These are phyloP conservation scores for Mormyrus lacerda DNA, from an alignment of 2,113 vertebrate species.

Conservation along the genomic window DNA sequence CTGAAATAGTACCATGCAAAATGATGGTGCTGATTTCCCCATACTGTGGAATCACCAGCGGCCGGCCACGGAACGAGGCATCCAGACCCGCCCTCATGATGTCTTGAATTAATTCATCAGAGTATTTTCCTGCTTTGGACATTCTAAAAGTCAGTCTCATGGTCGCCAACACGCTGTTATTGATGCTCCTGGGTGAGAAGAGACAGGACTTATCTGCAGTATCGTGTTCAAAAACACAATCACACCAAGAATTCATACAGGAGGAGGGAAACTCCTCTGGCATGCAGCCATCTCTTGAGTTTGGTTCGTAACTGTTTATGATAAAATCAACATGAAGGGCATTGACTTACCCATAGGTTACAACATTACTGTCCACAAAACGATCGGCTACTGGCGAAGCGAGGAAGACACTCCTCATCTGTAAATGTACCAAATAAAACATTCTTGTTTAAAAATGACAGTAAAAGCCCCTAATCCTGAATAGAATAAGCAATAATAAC, in stretches of 20 bases:
- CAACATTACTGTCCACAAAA: constrained; percentile 65
- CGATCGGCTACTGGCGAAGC: constrained; percentile 65
- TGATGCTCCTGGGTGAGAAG: constrained; percentile 57
- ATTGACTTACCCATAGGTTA: constrained; percentile 74
- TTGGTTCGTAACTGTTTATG: neutral
- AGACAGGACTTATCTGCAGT: neutral
- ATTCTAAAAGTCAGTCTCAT: constrained; percentile 67
- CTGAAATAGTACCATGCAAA: constrained; percentile 59
- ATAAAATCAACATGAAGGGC: neutral
- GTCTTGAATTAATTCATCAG: constrained; percentile 61
- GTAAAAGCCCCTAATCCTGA: neutral
- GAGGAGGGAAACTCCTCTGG: neutral
- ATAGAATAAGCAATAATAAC: neutral
- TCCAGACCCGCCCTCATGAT: constrained; percentile 63
- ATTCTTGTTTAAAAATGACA: neutral
- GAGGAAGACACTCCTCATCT: constrained; percentile 73
- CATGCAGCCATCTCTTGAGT: neutral
- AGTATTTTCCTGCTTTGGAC: constrained; percentile 49
- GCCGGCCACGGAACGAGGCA: constrained; percentile 45
- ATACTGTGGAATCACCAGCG: constrained; percentile 62
- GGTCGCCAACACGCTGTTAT: constrained; percentile 64
- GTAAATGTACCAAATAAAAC: constrained; percentile 26
- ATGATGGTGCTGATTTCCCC: constrained; percentile 69
- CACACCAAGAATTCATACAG: neutral
- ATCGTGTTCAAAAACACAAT: neutral